Conservation (phyloP, 2,888 invertebrate species). For the Meteorus colon region DNA sequence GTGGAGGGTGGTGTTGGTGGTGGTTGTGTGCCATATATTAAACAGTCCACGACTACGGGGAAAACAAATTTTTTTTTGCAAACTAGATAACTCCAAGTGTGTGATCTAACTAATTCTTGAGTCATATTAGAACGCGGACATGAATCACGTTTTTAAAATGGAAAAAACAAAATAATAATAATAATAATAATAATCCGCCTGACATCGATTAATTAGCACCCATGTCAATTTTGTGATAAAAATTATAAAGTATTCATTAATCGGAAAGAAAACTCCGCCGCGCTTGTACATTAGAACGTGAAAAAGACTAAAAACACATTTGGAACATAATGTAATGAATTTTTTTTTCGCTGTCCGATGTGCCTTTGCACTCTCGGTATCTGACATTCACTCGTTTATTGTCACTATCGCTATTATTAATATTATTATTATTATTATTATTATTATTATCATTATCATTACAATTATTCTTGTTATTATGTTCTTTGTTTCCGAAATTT, state of each 20-base stretch:
- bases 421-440: no score
- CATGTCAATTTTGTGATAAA: conserved; percentile 50
- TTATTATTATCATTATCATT: conserved; percentile 34
- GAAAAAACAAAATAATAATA: background rate
- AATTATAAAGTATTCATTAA: conserved; percentile 21
- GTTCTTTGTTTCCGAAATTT: conserved; percentile 41
- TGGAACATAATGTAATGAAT: conserved; percentile 24
- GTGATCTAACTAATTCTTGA: conserved; percentile 10
- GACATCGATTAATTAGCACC: conserved; percentile 36
- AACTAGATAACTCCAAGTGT: conserved; percentile 12
- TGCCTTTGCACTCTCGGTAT: conserved; percentile 56
- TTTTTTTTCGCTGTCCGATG: conserved; percentile 58
- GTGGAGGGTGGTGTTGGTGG: background rate
- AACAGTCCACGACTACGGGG: background rate
- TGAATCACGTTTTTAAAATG: background rate
- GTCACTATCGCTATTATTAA: conserved; percentile 41
- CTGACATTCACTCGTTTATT: conserved; percentile 59
- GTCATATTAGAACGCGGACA: conserved; percentile 5
- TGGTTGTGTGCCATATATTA: conserved; percentile 19
- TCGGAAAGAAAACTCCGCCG: conserved; percentile 17
- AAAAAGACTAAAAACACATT: conserved; percentile 26
- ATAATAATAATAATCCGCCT: conserved; percentile 9
- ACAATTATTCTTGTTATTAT: conserved; percentile 24
- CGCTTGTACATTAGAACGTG: conserved; percentile 38
- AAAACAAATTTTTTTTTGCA: background rate